These are phyloP conservation scores for Eilema caniola DNA, from an alignment of 2,888 invertebrate genomes.

Conservation along the genomic window DNA sequence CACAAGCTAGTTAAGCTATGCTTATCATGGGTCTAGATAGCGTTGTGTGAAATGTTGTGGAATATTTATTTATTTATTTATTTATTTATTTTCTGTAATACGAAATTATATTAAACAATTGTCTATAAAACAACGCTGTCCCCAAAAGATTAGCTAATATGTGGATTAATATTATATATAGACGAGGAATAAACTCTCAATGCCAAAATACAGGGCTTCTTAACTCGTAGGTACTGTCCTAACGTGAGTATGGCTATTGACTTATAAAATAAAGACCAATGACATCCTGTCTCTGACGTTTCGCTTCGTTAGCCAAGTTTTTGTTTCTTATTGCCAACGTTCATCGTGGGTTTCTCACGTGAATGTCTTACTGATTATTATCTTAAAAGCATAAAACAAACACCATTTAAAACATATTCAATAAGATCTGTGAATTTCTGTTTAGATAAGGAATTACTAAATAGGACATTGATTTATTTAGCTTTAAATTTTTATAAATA, in stretches of 20 bases:
- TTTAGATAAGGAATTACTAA: constrained; percentile 13
- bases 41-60: no score
- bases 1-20: no score
- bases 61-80: no score
- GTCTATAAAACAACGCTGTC: no score
- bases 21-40: no score
- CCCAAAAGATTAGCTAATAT: no score
- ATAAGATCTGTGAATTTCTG: constrained; percentile 20
- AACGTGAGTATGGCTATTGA: not conserved
- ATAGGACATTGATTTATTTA: constrained; percentile 6
- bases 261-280: not conserved
- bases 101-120: no score
- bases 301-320: constrained; percentile 6
- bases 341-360: constrained; percentile 34
- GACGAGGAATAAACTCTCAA: no score
- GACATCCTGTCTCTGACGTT: constrained; percentile 4
- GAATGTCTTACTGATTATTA: constrained; percentile 24
- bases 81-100: no score
- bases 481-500: not conserved
- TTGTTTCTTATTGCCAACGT: constrained; percentile 12
- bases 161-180: no score
- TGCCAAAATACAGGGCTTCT: no score
- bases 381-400: constrained; percentile 37
- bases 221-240: not conserved
- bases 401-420: constrained; percentile 31